Conservation (phyloP, 1,140 invertebrate species). For the Thaumatotibia leucotreta region DNA sequence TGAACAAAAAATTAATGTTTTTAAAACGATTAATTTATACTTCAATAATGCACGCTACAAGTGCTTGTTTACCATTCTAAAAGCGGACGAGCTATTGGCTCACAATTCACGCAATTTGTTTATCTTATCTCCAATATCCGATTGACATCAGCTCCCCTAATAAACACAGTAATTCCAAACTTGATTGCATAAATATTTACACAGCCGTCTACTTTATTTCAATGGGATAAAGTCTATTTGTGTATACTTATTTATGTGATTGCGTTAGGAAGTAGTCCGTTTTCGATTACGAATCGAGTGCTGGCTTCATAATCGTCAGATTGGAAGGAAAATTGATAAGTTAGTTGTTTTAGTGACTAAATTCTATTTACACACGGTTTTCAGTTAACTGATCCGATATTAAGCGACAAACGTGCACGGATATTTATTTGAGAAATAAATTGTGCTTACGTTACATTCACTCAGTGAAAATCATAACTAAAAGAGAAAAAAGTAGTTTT, state of each 20-base stretch:
- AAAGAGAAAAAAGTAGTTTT: no score
- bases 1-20: no score
- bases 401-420: no score
- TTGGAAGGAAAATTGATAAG: conserved; percentile 29
- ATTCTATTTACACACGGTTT: no score
- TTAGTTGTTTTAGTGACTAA: conserved; percentile 14
- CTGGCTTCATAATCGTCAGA: conserved; percentile 23
- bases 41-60: background rate
- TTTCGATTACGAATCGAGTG: conserved; percentile 16
- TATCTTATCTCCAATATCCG: conserved; percentile 7
- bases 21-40: no score
- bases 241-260: conserved; percentile 18
- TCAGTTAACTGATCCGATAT: no score
- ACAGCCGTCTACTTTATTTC: background rate
- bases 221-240: background rate
- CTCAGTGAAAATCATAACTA: no score
- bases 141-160: background rate
- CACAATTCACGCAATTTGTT: background rate
- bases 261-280: conserved; percentile 15
- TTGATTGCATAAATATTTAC: background rate
- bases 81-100: background rate
- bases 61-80: background rate
- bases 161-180: background rate
- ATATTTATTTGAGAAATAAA: no score
- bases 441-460: no score